These are phyloP conservation scores for Dynastes hyllus DNA, from an alignment of 2,888 invertebrate species.

Conservation along the genomic window DNA sequence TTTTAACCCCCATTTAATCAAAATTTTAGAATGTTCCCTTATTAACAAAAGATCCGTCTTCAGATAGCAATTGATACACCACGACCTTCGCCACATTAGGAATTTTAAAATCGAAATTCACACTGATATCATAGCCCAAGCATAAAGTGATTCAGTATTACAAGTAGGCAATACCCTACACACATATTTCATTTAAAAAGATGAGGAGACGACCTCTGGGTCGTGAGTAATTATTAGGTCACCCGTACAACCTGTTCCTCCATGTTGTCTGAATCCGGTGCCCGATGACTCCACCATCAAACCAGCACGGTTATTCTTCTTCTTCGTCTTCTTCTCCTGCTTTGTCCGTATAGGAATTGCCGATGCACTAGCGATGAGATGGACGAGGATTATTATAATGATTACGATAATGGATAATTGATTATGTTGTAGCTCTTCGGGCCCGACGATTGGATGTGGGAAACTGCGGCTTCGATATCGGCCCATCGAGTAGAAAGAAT, in stretches of 20 bases:
- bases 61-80: no score
- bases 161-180: neutral
- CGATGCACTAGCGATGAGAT: constrained; percentile 1
- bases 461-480: neutral
- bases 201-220: constrained; percentile 52
- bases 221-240: constrained; percentile 58
- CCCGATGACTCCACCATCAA: constrained; percentile 10
- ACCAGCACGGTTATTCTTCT: constrained; percentile 9
- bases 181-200: constrained; percentile 4
- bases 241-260: constrained; percentile 56
- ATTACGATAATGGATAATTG: constrained; percentile 26
- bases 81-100: no score
- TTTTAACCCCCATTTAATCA: no score
- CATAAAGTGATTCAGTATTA: no score
- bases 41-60: no score
- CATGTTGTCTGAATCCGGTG: constrained; percentile 43
- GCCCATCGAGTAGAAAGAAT: neutral
- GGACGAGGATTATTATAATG: constrained; percentile 12
- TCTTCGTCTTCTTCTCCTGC: neutral
- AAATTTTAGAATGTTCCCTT: no score
- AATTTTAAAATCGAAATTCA: no score
- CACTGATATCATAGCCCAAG: no score
- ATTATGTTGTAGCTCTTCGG: constrained; percentile 15
- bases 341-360: neutral
- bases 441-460: constrained; percentile 18